phyloP scores from a whole-genome alignment of 2,888 invertebrate genomes.

The Chelonus formosanus region DNA sequence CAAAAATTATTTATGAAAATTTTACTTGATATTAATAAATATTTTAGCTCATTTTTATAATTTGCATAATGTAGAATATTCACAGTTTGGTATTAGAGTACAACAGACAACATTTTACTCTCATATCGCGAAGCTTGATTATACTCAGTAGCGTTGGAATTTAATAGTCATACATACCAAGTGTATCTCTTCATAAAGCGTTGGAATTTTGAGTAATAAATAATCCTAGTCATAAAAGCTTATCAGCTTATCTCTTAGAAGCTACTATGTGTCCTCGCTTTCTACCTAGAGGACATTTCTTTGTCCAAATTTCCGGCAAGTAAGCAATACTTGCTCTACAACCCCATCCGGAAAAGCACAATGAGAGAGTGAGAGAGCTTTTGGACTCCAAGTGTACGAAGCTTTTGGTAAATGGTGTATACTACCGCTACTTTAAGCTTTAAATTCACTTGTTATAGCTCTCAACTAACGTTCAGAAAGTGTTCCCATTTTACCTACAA shows the following conservation, averaged over 20 bases:
- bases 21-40: too few relatives aligned
- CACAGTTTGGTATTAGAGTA: too few relatives aligned
- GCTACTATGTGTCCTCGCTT: background rate
- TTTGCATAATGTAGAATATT: too few relatives aligned
- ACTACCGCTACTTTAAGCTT: too few relatives aligned
- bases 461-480: conserved; percentile 10
- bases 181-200: conserved; percentile 26
- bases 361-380: background rate
- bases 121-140: background rate
- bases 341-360: background rate
- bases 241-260: conserved; percentile 40
- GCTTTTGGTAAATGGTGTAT: background rate
- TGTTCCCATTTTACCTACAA: conserved; percentile 3
- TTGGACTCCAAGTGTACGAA: background rate
- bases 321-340: conserved; percentile 23
- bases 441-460: background rate
- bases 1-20: too few relatives aligned
- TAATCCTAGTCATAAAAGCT: conserved; percentile 44
- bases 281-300: conserved; percentile 31
- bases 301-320: conserved; percentile 39
- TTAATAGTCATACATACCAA: conserved; percentile 1
- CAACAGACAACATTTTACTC: too few relatives aligned
- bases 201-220: conserved; percentile 40
- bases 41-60: too few relatives aligned
- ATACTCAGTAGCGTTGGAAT: background rate